Percentiles rank a stretch among this genome's conserved stretches.
These are phyloP conservation scores for Spea multiplicata DNA, from an alignment of 2,113 vertebrate genomes.

Conservation along the genomic window DNA sequence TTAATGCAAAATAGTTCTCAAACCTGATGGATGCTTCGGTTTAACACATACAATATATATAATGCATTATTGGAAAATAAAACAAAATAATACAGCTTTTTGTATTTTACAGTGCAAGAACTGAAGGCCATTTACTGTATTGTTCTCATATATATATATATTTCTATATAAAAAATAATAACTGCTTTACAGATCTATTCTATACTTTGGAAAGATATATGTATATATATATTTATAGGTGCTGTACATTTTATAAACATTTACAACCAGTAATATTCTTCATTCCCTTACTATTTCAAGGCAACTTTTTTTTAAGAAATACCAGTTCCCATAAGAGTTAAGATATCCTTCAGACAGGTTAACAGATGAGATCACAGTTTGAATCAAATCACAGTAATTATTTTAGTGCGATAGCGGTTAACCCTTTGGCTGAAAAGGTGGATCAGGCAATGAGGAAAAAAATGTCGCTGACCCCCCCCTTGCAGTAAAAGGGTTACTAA, in stretches of 20 bases:
- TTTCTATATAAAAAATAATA: conserved; percentile 98
- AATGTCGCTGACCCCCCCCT: neutral
- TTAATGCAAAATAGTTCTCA: conserved; percentile 47
- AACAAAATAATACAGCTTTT: conserved; percentile 46
- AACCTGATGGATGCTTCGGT: conserved; percentile 29
- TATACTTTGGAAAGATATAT: conserved; percentile 78
- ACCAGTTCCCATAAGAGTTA: conserved; percentile 46
- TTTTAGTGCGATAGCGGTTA: neutral
- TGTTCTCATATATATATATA: conserved; percentile 71
- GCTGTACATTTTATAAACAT: conserved; percentile 99
- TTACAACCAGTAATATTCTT: conserved; percentile 84
- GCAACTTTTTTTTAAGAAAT: conserved; percentile 66
- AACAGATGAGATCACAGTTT: neutral
- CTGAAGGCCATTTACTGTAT: conserved; percentile 67
- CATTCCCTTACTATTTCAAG: conserved; percentile 79
- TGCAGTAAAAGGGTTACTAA: conserved; percentile 25
- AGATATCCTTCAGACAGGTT: conserved; percentile 50
- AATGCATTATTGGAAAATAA: conserved; percentile 48
- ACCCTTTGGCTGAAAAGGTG: neutral
- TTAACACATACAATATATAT: conserved; percentile 47
- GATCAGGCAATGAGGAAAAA: neutral
- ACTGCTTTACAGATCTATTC: conserved; percentile 93
- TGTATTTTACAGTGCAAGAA: conserved; percentile 74
- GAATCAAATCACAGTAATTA: conserved; percentile 42
- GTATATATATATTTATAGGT: conserved; percentile 85